A percentile compares a stretch with the other conserved stretches of the same genome.
Conservation (phyloP, 2,797 vertebrate species). For the Myotis planiceps region DNA sequence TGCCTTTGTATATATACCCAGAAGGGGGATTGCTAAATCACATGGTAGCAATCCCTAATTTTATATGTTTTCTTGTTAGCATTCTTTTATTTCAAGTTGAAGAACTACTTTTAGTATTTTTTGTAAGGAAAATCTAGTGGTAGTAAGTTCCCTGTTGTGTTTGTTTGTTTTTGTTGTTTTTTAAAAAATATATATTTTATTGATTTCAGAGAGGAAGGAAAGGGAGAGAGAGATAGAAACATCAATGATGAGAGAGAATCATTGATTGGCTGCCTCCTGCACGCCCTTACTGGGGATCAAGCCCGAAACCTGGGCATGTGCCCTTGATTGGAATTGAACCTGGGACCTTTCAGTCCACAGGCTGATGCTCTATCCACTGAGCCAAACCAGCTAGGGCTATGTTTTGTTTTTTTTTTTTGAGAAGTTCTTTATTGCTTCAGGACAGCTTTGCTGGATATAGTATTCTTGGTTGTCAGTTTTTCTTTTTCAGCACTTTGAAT, state of each 20-base stretch:
- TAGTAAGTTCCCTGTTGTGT: not conserved
- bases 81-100: not conserved
- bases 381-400: too few species aligned
- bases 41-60: not conserved
- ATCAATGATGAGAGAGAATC: too few species aligned
- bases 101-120: not conserved
- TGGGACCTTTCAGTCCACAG: too few species aligned
- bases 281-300: too few species aligned
- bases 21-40: not conserved
- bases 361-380: too few species aligned
- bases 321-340: too few species aligned
- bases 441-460: not conserved
- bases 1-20: not conserved
- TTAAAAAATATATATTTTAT: too few species aligned
- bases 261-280: too few species aligned
- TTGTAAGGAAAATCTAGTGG: not conserved
- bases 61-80: not conserved
- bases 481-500: not conserved
- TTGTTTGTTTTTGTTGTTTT: not conserved
- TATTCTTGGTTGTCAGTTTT: not conserved
- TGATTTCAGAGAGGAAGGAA: too few species aligned
- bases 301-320: too few species aligned
- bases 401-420: not conserved
- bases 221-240: too few species aligned
- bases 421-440: not conserved